Evolutionary conservation across 2,888 invertebrate species (phyloP).

Genomic region (Cephus runcator): DNA sequence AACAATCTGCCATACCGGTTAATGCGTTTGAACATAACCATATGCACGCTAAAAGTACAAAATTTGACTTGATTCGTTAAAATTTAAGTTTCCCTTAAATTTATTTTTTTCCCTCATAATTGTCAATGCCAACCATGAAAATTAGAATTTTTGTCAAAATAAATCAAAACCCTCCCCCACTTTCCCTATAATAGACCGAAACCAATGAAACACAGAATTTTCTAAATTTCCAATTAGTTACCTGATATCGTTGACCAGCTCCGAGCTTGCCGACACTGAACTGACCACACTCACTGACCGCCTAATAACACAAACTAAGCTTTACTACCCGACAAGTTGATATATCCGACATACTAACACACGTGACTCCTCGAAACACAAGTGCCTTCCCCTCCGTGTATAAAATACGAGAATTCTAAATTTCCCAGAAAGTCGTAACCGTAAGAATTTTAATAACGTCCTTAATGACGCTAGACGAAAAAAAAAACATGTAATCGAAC

Average conservation of each 20-base stretch:
- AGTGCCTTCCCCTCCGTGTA: background rate
- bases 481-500: conserved; percentile 9
- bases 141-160: too few species aligned
- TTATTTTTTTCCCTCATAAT: background rate
- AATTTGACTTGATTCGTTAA: background rate
- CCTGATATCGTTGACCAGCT: too few species aligned
- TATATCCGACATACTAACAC: too few species aligned
- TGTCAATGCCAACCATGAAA: too few species aligned
- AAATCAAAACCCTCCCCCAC: too few species aligned
- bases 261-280: too few species aligned
- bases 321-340: too few species aligned
- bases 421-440: background rate
- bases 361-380: background rate
- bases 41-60: background rate
- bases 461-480: background rate
- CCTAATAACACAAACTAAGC: too few species aligned
- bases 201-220: too few species aligned
- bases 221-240: too few species aligned
- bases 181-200: too few species aligned
- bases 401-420: background rate
- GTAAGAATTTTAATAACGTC: background rate
- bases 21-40: background rate
- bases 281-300: too few species aligned
- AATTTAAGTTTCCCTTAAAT: background rate
- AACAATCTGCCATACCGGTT: background rate